Evolutionary conservation across 1,140 invertebrate genomes (phyloP).

Genomic region (Diprion similis): DNA sequence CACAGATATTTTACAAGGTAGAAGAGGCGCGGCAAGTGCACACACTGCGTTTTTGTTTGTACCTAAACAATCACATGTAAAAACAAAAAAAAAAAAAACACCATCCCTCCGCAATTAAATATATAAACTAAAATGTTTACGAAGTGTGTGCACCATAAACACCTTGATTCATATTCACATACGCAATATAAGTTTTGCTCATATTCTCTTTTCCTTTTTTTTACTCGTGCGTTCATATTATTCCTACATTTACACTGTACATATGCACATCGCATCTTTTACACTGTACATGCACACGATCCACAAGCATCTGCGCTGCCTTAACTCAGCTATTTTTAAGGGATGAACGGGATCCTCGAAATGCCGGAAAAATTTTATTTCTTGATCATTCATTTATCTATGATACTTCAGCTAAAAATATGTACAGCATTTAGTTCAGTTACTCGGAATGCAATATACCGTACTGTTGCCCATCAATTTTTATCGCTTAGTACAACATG

Average conservation of each 20-base stretch:
- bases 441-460: not conserved
- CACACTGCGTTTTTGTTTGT: slow-evolving; percentile 36
- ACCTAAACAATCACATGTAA: slow-evolving; percentile 11
- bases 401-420: no score
- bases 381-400: no score
- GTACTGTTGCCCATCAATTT: no score
- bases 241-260: slow-evolving; percentile 57
- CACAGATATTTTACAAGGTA: slow-evolving; percentile 64
- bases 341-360: slow-evolving; percentile 42
- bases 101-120: slow-evolving; percentile 4
- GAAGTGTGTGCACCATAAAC: not conserved
- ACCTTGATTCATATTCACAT: slow-evolving; percentile 29
- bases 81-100: not conserved
- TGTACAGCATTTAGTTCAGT: slow-evolving; percentile 14
- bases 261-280: slow-evolving; percentile 63
- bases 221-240: not conserved
- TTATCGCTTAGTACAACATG: slow-evolving; percentile 4
- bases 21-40: slow-evolving; percentile 45
- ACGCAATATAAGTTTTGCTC: slow-evolving; percentile 21
- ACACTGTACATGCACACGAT: slow-evolving; percentile 61
- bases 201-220: slow-evolving; percentile 42
- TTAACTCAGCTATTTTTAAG: slow-evolving; percentile 46
- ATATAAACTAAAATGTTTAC: slow-evolving; percentile 7
- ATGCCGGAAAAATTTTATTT: not conserved
- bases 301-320: slow-evolving; percentile 51